Evolutionary conservation across 1,140 invertebrate species (phyloP), one percentile per base, ranked within the genome.

Genomic region (Stegodyphus dumicola): DNA sequence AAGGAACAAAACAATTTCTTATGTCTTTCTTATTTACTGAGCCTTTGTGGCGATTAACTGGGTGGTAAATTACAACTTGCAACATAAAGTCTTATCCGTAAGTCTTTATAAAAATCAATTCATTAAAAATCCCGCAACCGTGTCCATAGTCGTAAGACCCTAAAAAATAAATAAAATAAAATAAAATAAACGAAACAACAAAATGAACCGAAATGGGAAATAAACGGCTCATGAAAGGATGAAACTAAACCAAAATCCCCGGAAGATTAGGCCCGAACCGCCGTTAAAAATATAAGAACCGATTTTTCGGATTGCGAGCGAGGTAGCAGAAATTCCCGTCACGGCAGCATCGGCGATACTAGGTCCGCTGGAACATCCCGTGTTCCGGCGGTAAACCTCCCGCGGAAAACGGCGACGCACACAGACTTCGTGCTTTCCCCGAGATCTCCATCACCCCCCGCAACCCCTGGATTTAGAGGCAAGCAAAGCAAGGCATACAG

Each of bases 271-370:
- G 65, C 65, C 6, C 65, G n/a, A 67, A 15, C 65, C 65, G 7
- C 9, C 56, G 56, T 60, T 60, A 60, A 60, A 60, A 60, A 60
- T 60, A 60, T 33, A 33, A 33, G 33, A 33, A 33, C 33, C 33
- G 33, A 33, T 33, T 33, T 33, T 33, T 33, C 33, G 33, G 33
- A 33, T 33, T 33, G 33, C 33, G 33, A 70, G 49, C 18, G 10
- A 71, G 6, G 33, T 65, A 33, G 33, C 33, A 33, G 33, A 33
- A 51, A 75, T 75, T 74, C 80, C 60, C 80, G 80, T 83, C 80
- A 83, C 80, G 80, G 53, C 80, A 60, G 64, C 49, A 17, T 13
- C 67, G 54, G 18, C 33, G 33, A 11, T 64, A 9, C 54, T 17
- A 53, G 17, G 48, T 17, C 33, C 60, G 33, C 33, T 33, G 33